These are phyloP conservation scores for Hydrocynus forskahlii DNA, from an alignment of 2,797 vertebrate species.

Conservation along the genomic window DNA sequence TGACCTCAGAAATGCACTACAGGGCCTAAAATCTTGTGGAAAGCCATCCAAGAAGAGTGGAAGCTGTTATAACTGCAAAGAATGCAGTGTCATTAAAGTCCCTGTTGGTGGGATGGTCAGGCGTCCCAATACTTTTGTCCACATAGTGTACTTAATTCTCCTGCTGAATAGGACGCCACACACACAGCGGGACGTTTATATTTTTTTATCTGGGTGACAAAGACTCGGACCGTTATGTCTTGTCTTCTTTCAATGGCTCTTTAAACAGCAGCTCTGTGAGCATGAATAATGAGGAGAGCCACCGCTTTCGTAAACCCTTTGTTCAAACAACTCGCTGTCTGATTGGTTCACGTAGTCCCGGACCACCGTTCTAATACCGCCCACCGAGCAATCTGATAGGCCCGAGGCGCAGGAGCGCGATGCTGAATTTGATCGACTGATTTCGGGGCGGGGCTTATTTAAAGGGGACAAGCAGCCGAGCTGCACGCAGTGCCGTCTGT, in stretches of 20 bases:
- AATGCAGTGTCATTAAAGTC: no score
- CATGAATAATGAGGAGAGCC: conserved; percentile 72
- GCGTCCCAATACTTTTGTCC: no score
- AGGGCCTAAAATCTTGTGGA: no score
- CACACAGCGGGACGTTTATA: conserved; percentile 19
- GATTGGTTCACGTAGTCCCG: conserved; percentile 75
- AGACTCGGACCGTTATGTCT: conserved; percentile 51
- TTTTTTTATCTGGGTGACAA: conserved; percentile 15
- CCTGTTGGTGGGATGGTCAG: no score
- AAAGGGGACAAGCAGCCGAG: conserved; percentile 66
- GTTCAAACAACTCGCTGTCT: conserved; percentile 55
- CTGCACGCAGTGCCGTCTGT: conserved; percentile 15
- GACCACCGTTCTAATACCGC: conserved; percentile 78
- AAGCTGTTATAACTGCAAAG: no score
- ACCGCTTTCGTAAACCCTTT: conserved; percentile 67
- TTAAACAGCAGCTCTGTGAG: conserved; percentile 65
- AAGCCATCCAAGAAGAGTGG: no score
- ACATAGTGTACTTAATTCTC: no score
- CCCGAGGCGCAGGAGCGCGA: conserved; percentile 63
- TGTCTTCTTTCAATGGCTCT: conserved; percentile 64
- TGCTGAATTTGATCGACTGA: conserved; percentile 85
- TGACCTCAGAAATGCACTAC: no score
- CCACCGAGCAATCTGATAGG: conserved; percentile 72
- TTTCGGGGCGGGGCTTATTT: conserved; percentile 78
- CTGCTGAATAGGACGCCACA: not conserved